Base-by-base conservation (phyloP, 1,140 invertebrate species). In the Eurytemora carolleeae region DNA sequence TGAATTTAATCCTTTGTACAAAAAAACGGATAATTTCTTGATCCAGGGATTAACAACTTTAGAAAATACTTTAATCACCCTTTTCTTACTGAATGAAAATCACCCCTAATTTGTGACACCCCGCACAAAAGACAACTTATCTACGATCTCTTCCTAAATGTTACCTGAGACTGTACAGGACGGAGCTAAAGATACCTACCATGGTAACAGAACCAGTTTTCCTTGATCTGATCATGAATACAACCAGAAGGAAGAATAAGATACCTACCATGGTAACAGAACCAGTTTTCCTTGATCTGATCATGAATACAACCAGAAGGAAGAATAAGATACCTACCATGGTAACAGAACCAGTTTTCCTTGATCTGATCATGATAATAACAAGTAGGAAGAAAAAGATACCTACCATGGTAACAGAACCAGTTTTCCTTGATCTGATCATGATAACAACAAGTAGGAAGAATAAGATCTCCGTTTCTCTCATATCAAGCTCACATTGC, bases 391-490 rank as follows among this genome's bases (percentile, higher is more conserved):
- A 96, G 71, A 95, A 92, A 19, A 97, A n/a, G 15, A 22, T 7
- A 7, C 54, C 18, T 55, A 86, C 82, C 80, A 90, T 91, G 53
- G 80, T 86, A n/a, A 86, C 80, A 69, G 85, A 89, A 63, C 90
- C 87, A 61, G 87, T 80, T 74, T 93, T 95, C 68, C 89, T 77
- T 1, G 89, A 89, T 64, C 91, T 80, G 64, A 95, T 81, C 78
- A 93, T 87, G 26, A 97, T 82, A 0, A 97, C 83, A 63, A 95
- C 89, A 31, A 86, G 79, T 18, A 96, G 75, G 72, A 97, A 96
- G 71, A 95, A 92, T 19, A 97, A 71, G 65, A 95, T 92, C 75
- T 98, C 92, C 63, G 85, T 87, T 76, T 98, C 91, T 69, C 85
- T 78, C 79, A 59, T 59, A 19, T 59, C 58, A 16, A 59, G 26